phyloP scores from a whole-genome alignment of 2,888 invertebrate species.

The Dolichomitus sp. region DNA sequence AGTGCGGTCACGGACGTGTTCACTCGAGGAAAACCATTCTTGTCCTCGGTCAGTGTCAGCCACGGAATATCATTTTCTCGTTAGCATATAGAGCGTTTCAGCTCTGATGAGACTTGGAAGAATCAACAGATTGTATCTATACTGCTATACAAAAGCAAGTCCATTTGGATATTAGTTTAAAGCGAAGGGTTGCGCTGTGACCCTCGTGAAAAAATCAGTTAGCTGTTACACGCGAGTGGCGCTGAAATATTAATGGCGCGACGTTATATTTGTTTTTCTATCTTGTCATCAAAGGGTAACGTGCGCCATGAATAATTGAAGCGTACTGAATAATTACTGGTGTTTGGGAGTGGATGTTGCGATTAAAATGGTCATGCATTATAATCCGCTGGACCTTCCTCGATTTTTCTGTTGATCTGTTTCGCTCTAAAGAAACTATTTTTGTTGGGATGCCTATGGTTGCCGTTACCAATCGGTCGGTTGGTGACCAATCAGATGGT shows the following conservation, averaged over 20 bases:
- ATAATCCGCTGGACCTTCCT: too few species aligned
- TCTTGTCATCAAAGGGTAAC: background rate
- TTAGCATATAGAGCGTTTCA: background rate
- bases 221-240: background rate
- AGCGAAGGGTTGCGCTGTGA: background rate
- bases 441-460: too few species aligned
- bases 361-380: too few species aligned
- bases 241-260: background rate
- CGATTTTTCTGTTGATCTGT: too few species aligned
- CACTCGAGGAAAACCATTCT: slow-evolving; percentile 47
- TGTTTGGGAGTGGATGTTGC: background rate
- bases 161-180: background rate
- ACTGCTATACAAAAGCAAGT: background rate
- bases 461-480: too few species aligned
- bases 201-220: background rate
- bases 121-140: background rate
- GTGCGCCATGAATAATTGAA: slow-evolving; percentile 2
- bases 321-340: background rate
- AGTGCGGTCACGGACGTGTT: slow-evolving; percentile 60
- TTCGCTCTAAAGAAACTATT: too few species aligned
- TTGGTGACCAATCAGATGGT: too few species aligned
- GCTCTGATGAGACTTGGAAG: background rate
- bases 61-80: slow-evolving; percentile 8
- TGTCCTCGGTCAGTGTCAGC: slow-evolving; percentile 49
- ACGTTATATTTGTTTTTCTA: slow-evolving; percentile 1